Percentiles rank a stretch among this genome's conserved stretches.
Conservation (phyloP, 2,113 vertebrate genomes). For the Chaenogobius annularis region DNA sequence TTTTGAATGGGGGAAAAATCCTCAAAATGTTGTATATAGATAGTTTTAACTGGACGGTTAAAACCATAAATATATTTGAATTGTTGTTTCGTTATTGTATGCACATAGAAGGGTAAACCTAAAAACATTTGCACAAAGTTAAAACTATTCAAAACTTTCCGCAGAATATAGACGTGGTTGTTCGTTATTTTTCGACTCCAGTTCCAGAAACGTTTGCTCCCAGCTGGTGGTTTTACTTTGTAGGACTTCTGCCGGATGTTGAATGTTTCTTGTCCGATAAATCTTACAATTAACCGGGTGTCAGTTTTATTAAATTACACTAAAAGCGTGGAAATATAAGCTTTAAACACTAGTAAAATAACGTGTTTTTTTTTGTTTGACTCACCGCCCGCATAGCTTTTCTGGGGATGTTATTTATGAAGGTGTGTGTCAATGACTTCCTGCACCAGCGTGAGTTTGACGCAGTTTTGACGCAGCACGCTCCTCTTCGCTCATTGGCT, state of each 20-base stretch:
- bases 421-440: background rate
- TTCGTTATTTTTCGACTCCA: conserved; percentile 43
- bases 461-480: background rate
- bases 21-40: no score
- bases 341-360: background rate
- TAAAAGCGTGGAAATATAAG: background rate
- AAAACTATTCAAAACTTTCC: background rate
- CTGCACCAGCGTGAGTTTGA: conserved; percentile 3
- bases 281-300: no score
- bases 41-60: no score
- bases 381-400: background rate
- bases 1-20: no score
- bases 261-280: no score
- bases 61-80: background rate
- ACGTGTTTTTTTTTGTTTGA: background rate
- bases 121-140: background rate
- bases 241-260: conserved; percentile 27
- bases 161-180: background rate
- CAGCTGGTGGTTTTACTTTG: conserved; percentile 6
- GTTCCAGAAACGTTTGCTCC: background rate
- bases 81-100: background rate
- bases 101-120: background rate
- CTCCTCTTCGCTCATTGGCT: conserved; percentile 66
- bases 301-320: background rate
- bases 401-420: conserved; percentile 36